A percentile compares a stretch with the other conserved stretches of the same genome.
Conservation (phyloP, 1,140 invertebrate species). For the Drusus annulatus region DNA sequence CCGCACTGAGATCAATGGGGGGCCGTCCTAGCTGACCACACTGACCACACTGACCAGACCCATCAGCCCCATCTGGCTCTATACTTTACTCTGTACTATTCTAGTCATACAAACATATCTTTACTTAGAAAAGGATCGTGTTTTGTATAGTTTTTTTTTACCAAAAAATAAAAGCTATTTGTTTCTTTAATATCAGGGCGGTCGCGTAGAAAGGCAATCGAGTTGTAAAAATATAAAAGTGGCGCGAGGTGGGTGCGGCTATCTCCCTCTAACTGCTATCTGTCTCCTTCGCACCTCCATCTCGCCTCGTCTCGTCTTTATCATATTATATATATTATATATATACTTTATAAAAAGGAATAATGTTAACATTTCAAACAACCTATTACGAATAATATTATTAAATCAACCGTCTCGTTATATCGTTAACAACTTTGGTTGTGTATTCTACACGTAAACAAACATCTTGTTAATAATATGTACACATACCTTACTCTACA, state of each 20-base stretch:
- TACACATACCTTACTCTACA: constrained; percentile 56
- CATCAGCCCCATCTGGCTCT: no score
- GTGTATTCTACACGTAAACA: constrained; percentile 58
- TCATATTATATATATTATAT: constrained; percentile 57
- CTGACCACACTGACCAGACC: background rate
- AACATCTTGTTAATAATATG: constrained; percentile 56
- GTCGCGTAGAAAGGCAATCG: constrained; percentile 58
- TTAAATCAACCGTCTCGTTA: constrained; percentile 59
- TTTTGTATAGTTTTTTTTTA: constrained; percentile 53
- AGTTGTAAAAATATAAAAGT: constrained; percentile 60
- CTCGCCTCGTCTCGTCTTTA: constrained; percentile 6
- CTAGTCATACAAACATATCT: no score
- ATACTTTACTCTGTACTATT: no score
- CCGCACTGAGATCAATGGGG: constrained; percentile 42
- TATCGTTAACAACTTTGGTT: constrained; percentile 59
- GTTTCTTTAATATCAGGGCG: constrained; percentile 59
- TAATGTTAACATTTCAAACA: constrained; percentile 60
- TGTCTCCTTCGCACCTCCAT: constrained; percentile 57
- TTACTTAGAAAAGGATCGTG: constrained; percentile 22
- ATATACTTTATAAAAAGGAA: constrained; percentile 59
- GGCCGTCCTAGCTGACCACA: constrained; percentile 12
- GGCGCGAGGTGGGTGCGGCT: constrained; percentile 47
- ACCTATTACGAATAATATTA: constrained; percentile 59
- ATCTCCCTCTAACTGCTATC: constrained; percentile 15
- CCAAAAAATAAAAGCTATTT: constrained; percentile 59